Evolutionary conservation across 2,113 vertebrate genomes (phyloP).

Genomic region (Tupaia chinensis): DNA sequence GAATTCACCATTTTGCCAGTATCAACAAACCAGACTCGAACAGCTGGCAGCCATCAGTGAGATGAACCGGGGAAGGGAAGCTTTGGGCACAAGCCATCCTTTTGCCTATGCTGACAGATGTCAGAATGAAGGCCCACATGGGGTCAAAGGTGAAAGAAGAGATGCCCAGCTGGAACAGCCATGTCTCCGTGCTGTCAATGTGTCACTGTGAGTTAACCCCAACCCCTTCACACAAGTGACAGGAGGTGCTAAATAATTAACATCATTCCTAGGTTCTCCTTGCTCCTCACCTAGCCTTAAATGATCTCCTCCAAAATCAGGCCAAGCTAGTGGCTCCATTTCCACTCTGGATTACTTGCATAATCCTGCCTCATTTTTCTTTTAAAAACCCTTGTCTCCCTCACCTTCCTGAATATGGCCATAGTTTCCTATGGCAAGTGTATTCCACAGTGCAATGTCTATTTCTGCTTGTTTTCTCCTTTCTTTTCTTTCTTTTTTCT

Average conservation of each 20-base stretch:
- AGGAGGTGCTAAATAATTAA: conserved; percentile 59
- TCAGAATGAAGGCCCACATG: not conserved
- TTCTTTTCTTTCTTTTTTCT: too few species aligned
- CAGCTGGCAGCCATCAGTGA: not conserved
- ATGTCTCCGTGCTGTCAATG: conserved; percentile 1
- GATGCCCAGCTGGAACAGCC: not conserved
- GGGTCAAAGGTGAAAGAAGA: conserved; percentile 14
- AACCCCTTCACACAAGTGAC: conserved; percentile 27
- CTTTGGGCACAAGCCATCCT: not conserved
- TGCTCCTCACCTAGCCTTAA: not conserved
- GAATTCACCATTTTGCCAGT: not conserved
- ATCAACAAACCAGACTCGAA: not conserved
- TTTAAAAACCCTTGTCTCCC: too few species aligned
- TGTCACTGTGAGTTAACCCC: not conserved
- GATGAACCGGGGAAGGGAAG: not conserved
- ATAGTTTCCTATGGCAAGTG: too few species aligned
- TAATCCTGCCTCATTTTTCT: too few species aligned
- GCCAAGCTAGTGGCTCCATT: not conserved
- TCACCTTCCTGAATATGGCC: too few species aligned
- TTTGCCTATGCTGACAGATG: not conserved
- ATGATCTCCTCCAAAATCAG: not conserved
- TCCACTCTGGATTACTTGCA: not conserved
- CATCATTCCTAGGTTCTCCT: conserved; percentile 51
- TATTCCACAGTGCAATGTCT: too few species aligned
- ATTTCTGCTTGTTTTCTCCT: too few species aligned